Base-by-base conservation (phyloP, 2,113 vertebrate species). In the Chaetura pelagica region DNA sequence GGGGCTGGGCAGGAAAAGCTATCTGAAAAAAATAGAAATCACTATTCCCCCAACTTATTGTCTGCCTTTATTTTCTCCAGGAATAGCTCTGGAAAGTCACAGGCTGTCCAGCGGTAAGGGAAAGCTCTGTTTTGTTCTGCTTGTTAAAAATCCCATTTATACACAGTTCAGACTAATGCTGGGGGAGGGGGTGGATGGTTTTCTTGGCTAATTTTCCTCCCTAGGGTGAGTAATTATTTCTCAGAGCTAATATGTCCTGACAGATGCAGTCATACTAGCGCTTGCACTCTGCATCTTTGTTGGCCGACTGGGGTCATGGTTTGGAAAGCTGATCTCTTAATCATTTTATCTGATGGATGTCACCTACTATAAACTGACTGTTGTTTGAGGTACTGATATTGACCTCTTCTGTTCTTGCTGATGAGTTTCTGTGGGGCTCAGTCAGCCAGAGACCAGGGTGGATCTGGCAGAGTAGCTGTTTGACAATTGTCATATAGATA, bases 261-360 rank as follows among this genome's bases (percentile, higher is more conserved):
- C 95, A 94, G 94, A 94, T 92, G 94, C 91, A 90, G 57, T 94
- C 94, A 90, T 27, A 84, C 21, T 66, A 61, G 40, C 12, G 86
- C 76, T 88, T 5, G 14, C 82, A 66, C 79, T 51, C 91, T 30
- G 90, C 87, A 48, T 95, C 81, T 66, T 66, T 94, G 95, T n/a
- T 63, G 87, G 69, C 68, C 80, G 48, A 10, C 2, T 4, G 7
- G 82, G 89, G 85, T 90, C 61, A n/a, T 3, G 59, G 30, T 73
- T 95, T 89, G 84, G 88, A 89, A 94, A 95, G 84, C 86, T 90
- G 92, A 97, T 96, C 92, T 92, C 94, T 95, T 87, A 92, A 96
- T 96, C 88, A 84, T 92, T 92, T 78, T 32, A 84, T 87, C 93
- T 94, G 96, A 96, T 66, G 88, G 93, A 89, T 90, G 86, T 79